A percentile compares a stretch with the other conserved stretches of the same genome.
Evolutionary conservation across 2,888 invertebrate genomes (phyloP).

Genomic region (Melangyna quadrimaculata): DNA sequence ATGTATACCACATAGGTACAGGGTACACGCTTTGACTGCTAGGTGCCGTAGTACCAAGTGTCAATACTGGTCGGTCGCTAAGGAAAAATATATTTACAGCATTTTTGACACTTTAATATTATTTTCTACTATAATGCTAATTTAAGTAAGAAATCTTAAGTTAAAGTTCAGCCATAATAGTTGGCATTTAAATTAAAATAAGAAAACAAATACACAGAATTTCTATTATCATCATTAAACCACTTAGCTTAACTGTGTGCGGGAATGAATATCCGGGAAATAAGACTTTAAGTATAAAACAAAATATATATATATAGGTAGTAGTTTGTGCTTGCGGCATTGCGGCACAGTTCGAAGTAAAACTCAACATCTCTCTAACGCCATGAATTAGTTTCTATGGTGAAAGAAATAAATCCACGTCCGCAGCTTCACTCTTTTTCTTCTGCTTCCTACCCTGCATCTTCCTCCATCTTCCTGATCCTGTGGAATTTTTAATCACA

Average conservation of each 20-base stretch:
- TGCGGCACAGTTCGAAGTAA: neutral
- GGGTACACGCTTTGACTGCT: no score
- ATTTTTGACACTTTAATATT: no score
- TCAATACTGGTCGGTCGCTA: no score
- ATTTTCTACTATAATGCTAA: no score
- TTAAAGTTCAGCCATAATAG: no score
- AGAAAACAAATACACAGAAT: neutral
- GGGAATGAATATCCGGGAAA: no score
- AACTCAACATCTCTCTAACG: constrained; percentile 26
- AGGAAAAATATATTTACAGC: no score
- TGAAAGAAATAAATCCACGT: constrained; percentile 56
- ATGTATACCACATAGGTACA: no score
- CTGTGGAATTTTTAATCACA: constrained; percentile 80
- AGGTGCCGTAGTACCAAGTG: no score
- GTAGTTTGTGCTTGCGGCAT: constrained; percentile 26
- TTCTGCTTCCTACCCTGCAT: neutral
- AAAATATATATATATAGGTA: no score
- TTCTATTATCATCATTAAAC: neutral
- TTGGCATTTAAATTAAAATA: neutral
- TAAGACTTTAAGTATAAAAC: no score
- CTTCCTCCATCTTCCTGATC: neutral
- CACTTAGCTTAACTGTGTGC: neutral
- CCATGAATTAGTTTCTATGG: constrained; percentile 63
- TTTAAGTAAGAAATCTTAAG: no score
- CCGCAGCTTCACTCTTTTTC: neutral